Evolutionary conservation across 1,140 invertebrate genomes (phyloP).

Genomic region (Platyura marginata): DNA sequence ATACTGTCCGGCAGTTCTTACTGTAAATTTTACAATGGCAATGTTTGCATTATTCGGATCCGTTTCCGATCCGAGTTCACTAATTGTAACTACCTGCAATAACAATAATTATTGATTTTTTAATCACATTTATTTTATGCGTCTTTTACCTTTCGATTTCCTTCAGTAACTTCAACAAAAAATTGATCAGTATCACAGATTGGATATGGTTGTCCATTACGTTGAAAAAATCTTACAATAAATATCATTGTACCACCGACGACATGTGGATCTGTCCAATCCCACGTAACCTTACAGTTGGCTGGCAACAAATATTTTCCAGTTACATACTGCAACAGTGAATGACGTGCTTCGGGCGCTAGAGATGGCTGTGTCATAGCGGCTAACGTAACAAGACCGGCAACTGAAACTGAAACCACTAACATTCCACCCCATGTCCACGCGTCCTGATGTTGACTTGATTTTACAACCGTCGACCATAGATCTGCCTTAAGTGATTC

Average conservation of each 20-base stretch:
- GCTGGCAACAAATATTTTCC: conserved; percentile 76
- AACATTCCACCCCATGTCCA: conserved; percentile 81
- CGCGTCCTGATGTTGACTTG: conserved; percentile 58
- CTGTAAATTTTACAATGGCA: conserved; percentile 62
- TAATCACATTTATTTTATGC: neutral
- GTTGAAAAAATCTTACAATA: conserved; percentile 75
- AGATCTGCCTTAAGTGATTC: conserved; percentile 58
- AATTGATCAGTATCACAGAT: conserved; percentile 81
- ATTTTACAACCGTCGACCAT: conserved; percentile 76
- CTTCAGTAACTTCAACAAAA: conserved; percentile 67
- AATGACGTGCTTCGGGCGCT: conserved; percentile 70
- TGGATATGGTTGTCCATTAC: conserved; percentile 81
- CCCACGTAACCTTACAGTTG: conserved; percentile 57
- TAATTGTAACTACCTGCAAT: conserved; percentile 44
- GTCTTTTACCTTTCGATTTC: conserved; percentile 48
- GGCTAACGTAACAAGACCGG: conserved; percentile 65
- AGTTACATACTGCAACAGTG: conserved; percentile 75
- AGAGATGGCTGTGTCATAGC: conserved; percentile 73
- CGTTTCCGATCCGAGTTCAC: conserved; percentile 70
- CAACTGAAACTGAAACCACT: conserved; percentile 67
- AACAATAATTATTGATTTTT: neutral
- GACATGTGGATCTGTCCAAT: conserved; percentile 71
- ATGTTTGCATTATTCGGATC: conserved; percentile 67
- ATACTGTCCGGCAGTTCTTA: conserved; percentile 75
- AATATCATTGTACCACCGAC: conserved; percentile 84